Evolutionary conservation across 2,113 vertebrate genomes (phyloP), one percentile per base, ranked within the genome.

Genomic region (Poecile atricapillus): DNA sequence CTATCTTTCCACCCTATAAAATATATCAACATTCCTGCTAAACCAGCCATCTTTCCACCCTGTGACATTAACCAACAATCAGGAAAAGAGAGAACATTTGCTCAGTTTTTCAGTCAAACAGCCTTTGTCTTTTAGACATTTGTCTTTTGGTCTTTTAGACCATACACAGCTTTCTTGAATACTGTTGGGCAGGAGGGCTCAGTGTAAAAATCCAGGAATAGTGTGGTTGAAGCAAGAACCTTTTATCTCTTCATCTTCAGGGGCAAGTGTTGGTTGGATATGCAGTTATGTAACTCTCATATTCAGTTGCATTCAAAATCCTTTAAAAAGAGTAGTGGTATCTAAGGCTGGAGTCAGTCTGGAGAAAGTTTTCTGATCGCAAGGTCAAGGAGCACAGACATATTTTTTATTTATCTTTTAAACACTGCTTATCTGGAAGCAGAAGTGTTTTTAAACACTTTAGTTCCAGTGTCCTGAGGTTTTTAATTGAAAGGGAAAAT

Each of bases 401-500:
- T 7, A 63, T 49, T 93, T 39, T 91, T 59, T 60, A 62, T 65
- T 88, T 88, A 12, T 85, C 33, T 60, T 82, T 91, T 30, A 77
- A 88, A 83, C 33, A 56, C 44, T 10, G n/a, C 31, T 79, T 85
- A 73, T 25, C 2, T 33, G 87, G 81, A 93, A 87, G 55, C 2
- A 5, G 65, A 93, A 74, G 46, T 63, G 37, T 19, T 93, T 83
- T 80, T 35, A 80, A 85, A 95, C 58, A 55, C 46, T 21, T 76
- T 58, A 11, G 9, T 73, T 79, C 67, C 58, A 76, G 10, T 73
- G 49, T 83, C 50, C 43, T 70, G 65, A 95, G 55, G 39, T 83
- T 95, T 93, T 67, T 86, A 91, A 90, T 41, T 46, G 70, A 83
- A 80, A 94, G 30, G 13, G 43, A 83, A 94, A 95, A 89, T 41